Evolutionary conservation across 1,140 invertebrate species (phyloP), one percentile per base, ranked within the genome.

Genomic region (Ceratosolen fusciceps): DNA sequence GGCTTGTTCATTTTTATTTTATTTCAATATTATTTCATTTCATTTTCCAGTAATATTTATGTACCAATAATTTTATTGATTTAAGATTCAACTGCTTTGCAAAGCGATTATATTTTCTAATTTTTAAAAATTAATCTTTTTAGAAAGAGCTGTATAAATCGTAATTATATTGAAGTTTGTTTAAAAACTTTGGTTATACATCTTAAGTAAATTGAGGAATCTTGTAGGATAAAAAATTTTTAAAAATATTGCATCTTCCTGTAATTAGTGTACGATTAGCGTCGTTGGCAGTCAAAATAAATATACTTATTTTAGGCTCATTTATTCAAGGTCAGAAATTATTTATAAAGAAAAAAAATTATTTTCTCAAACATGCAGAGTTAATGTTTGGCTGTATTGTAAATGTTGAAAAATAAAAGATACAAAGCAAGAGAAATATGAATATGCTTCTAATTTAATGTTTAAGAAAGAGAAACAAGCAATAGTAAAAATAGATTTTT

Each of bases 311-410:
- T 75, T 75, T 75, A 52, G 31, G 26, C 60, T 62, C 19, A 37
- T 19, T 43, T 65, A 65, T 75, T 14, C 34, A 75, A 65, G 60
- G 60, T 52, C 43, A 49, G 19, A 12, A n/a, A 47, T 74, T 62
- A 65, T 75, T 75, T 47, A 65, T 75, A n/a, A 47, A 31, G 21
- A 74, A 75, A 75, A 34, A 75, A 43, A 47, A 1, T 67, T 37
- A 24, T 52, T 67, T 75, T 65, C 12, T 52, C n/a, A 37, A 29
- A 21, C n/a, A 74, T 26, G 52, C 19, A 39, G 67, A 65, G 21
- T 65, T 37, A 43, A 21, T 75, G 24, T 14, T 75, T 56, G 39
- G 10, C 1, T 2, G 5, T 21, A 1, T 5, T 14, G 68, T 60
- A 29, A 10, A 31, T 65, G 5, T 8, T 34, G 16, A 65, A 65